Percentiles rank a stretch among this genome's conserved stretches.
Conservation (phyloP, 1,140 invertebrate genomes). For the Dinothrombium tinctorium region DNA sequence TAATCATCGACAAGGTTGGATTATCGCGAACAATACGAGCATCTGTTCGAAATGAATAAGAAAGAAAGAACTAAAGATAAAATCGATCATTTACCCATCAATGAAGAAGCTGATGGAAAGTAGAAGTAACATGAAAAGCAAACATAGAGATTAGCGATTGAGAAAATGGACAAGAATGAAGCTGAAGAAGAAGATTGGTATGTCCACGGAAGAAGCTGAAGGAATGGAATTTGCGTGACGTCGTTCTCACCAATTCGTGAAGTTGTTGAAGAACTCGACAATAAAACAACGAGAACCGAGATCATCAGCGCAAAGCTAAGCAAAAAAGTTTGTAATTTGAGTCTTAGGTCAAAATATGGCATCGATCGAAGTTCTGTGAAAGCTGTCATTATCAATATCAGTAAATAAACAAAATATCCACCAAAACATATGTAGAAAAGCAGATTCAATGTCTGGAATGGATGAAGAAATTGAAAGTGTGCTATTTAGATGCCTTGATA, state of each 20-base stretch:
- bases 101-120: constrained; percentile 7
- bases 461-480: constrained; percentile 10
- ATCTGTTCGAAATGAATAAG: constrained; percentile 30
- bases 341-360: constrained; percentile 81
- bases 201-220: constrained; percentile 9
- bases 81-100: constrained; percentile 5
- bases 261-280: constrained; percentile 1
- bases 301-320: constrained; percentile 60
- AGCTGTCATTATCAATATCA: constrained; percentile 57
- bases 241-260: not conserved
- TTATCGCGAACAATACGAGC: constrained; percentile 78
- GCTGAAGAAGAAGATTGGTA: constrained; percentile 10
- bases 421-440: constrained; percentile 65
- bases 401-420: constrained; percentile 60
- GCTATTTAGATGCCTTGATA: not conserved
- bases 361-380: constrained; percentile 82
- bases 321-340: constrained; percentile 68
- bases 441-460: constrained; percentile 31
- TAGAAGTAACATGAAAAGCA: constrained; percentile 9
- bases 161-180: constrained; percentile 10
- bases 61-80: constrained; percentile 4
- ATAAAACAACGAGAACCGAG: constrained; percentile 33
- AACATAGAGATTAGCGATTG: constrained; percentile 10
- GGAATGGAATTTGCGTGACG: constrained; percentile 8
- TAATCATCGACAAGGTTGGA: constrained; percentile 90